These are phyloP conservation scores for Rhadinocentrus ornatus DNA, from an alignment of 2,797 vertebrate genomes.

Conservation along the genomic window DNA sequence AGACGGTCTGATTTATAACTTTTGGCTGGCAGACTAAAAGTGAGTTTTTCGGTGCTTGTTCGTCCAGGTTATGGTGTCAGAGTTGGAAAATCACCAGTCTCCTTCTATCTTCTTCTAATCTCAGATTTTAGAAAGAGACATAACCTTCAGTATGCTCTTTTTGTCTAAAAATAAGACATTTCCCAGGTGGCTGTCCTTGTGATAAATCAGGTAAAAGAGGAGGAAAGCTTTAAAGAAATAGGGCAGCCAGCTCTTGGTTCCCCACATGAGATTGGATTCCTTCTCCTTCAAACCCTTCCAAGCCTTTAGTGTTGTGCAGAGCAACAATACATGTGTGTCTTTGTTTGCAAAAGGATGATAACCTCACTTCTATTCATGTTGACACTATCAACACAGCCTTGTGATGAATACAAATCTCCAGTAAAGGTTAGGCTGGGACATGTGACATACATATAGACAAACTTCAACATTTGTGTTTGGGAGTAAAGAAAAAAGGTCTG, in stretches of 20 bases:
- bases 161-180: conserved; percentile 61
- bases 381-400: conserved; percentile 68
- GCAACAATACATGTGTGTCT: not conserved
- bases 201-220: conserved; percentile 64
- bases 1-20: conserved; percentile 7
- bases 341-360: conserved; percentile 38
- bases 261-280: conserved; percentile 64
- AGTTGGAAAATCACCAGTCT: conserved; percentile 24
- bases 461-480: not conserved
- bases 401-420: conserved; percentile 69
- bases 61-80: conserved; percentile 21
- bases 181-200: conserved; percentile 55
- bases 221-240: conserved; percentile 53
- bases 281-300: conserved; percentile 41
- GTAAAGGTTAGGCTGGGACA: conserved; percentile 68
- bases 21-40: conserved; percentile 15
- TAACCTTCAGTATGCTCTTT: conserved; percentile 21
- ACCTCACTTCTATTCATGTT: conserved; percentile 54
- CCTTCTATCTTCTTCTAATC: conserved; percentile 23
- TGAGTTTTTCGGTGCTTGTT: not conserved
- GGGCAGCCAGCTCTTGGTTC: conserved; percentile 52
- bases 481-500: not conserved
- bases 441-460: not conserved
- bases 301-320: conserved; percentile 35
- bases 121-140: conserved; percentile 22